Evolutionary conservation across 2,113 vertebrate species (phyloP), one percentile per base, ranked within the genome.

Genomic region (Strix aluco): DNA sequence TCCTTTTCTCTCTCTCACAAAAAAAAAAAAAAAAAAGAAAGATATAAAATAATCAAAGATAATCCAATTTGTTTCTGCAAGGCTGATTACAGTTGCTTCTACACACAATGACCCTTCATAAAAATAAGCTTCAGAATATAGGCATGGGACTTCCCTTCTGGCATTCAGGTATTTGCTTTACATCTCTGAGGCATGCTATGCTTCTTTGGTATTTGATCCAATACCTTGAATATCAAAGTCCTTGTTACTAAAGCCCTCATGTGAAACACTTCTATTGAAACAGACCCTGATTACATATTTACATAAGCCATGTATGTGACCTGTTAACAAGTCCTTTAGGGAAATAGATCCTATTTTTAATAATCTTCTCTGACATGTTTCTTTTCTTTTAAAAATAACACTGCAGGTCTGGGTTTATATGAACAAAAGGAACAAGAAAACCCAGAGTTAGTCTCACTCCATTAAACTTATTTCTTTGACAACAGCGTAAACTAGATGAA

Each of bases 391-490:
- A 85, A 84, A 83, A 73, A 44, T 65, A 94, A 58, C 54, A 36
- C 49, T 49, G 32, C 61, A 69, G 62, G 58, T 83, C 85, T 81
- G 81, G 49, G 79, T 88, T 95, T 87, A 72, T 30, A 70, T 38
- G 58, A 75, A 82, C 59, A 90, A 80, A 87, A 75, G 73, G 17
- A 82, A 74, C 38, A 92, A 87, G 81, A 75, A 95, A 91, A 61
- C 40, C 19, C 59, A 36, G 57, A 62, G 74, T 46, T 89, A 70
- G 93, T 88, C 92, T 94, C 89, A 46, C 51, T 57, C 80, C 91
- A 88, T 90, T 96, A 91, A 97, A 88, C 80, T 59, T 80, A 96
- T 67, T 95, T 95, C 88, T 97, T 97, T 90, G 77, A 92, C 95
- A 83, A 90, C 57, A 92, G 84, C 0, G 4, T 91, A 96, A 95